These are phyloP conservation scores for Nanorana parkeri DNA, from an alignment of 2,113 vertebrate genomes.

Conservation along the genomic window DNA sequence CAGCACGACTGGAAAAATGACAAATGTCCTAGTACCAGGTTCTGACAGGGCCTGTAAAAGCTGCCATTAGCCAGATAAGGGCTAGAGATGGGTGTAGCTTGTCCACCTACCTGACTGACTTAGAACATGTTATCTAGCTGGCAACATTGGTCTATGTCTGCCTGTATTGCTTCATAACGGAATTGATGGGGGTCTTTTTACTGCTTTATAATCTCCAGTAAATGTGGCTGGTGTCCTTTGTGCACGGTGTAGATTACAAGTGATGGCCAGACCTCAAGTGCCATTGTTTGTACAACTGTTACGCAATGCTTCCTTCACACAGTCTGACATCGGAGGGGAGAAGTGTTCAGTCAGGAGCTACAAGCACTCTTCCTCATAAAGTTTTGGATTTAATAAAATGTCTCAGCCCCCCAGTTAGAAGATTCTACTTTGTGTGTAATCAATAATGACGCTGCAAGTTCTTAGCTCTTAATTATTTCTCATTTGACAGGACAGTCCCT, in stretches of 20 bases:
- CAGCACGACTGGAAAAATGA: too few species aligned
- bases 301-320: constrained; percentile 8
- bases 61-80: not conserved
- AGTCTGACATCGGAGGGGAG: not conserved
- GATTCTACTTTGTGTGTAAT: too few species aligned
- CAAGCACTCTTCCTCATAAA: too few species aligned
- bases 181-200: not conserved
- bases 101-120: not conserved
- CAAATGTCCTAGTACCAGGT: not conserved
- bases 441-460: too few species aligned
- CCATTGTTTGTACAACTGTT: constrained; percentile 18
- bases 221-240: constrained; percentile 3
- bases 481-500: too few species aligned
- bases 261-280: not conserved
- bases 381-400: too few species aligned
- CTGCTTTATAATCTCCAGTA: constrained; percentile 15
- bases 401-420: too few species aligned
- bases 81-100: not conserved
- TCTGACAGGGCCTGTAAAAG: not conserved
- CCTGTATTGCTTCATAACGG: constrained; percentile 5
- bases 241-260: constrained; percentile 22
- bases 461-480: too few species aligned
- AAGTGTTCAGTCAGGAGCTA: not conserved
- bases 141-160: not conserved
- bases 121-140: constrained; percentile 44